These are phyloP conservation scores for Dasyurus viverrinus DNA, from an alignment of 2,113 vertebrate species.

Conservation along the genomic window DNA sequence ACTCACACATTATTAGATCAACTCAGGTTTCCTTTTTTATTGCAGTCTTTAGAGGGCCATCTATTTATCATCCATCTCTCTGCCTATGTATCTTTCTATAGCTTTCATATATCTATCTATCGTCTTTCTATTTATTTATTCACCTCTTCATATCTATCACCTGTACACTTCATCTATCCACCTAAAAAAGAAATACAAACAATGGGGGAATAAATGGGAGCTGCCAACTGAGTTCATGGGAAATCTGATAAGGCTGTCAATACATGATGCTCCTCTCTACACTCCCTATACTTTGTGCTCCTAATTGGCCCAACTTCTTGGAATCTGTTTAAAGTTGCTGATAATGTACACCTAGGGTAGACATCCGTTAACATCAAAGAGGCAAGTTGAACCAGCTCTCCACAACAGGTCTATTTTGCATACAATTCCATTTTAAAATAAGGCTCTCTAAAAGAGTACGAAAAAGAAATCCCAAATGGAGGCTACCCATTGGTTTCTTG, in stretches of 20 bases:
- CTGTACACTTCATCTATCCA: neutral
- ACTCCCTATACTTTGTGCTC: rapidly evolving
- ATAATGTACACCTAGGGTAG: neutral
- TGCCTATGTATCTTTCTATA: neutral
- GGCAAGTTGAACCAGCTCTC: neutral
- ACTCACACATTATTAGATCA: neutral
- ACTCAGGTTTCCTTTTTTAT: neutral
- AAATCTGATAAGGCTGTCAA: neutral
- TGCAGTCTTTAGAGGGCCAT: neutral
- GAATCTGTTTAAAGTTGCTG: neutral
- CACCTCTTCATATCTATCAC: neutral
- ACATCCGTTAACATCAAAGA: neutral
- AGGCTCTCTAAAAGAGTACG: neutral
- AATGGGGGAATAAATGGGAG: neutral
- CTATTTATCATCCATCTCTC: neutral
- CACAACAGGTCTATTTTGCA: neutral
- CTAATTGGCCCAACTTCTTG: neutral
- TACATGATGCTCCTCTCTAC: neutral
- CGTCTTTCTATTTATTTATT: neutral
- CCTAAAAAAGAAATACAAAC: neutral
- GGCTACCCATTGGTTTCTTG: rapidly evolving
- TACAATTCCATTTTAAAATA: neutral
- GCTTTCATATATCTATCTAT: neutral
- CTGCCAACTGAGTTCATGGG: neutral
- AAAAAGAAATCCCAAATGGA: neutral